Base-by-base conservation (phyloP, 2,888 invertebrate species). In the Cryptus armator region DNA sequence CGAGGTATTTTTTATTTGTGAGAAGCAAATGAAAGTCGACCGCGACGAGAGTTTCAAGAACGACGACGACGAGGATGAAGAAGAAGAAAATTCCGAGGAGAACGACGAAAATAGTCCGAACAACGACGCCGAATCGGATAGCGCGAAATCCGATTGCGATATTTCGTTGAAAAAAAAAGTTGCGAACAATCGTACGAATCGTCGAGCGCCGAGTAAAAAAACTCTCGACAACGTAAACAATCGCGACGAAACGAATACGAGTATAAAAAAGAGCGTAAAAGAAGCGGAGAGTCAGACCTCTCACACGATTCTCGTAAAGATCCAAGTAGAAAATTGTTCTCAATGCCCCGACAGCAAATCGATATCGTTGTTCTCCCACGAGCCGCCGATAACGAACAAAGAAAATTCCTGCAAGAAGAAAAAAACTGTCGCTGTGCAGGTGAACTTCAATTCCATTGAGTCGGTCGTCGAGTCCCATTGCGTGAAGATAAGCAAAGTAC, bases 311-410 rank as follows among this genome's bases (percentile, higher is more conserved):
- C 84, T 90, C 64, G 90, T 92, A 4, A 91, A 91, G 74, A 91
- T 91, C 29, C 89, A 92, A 78, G 90, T 92, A 5, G 92, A 92
- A 84, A 90, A 91, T 86, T 91, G 90, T 70, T 86, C 87, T 9
- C 89, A 89, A 72, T 89, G 87, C 43, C 80, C 86, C 12, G 91
- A 91, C 19, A 89, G n/a, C 48, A 62, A 89, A 68, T 87, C 89
- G 59, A 80, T 86, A 71, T 86, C 89, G 10, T 86, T 88, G 32
- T 88, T 86, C 81, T 86, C 88, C 1, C 81, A 84, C 53, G 89
- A 89, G 81, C 79, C 79, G 29, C 83, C 88, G 68, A 83, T 78
- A 68, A 85, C 87, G 72, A 86, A 87, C 53, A 89, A 88, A 48
- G 89, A 88, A 29, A 88, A 84, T 56, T 51, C 81, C 46, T 84